Percentiles rank a stretch among this genome's conserved stretches.
phyloP scores from a whole-genome alignment of 2,113 vertebrate species.

The Abramis brama region DNA sequence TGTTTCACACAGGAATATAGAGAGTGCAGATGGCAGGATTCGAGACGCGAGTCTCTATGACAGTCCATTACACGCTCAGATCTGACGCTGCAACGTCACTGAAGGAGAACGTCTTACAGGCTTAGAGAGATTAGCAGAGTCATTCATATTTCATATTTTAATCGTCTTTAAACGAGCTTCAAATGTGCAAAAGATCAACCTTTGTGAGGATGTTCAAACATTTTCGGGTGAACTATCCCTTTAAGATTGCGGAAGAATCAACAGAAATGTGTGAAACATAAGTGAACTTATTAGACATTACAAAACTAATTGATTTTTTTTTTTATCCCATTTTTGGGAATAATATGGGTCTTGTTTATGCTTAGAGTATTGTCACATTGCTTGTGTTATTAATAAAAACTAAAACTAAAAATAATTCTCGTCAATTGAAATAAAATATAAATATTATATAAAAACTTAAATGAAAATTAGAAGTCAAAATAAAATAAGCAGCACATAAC shows the following conservation, averaged over 20 bases:
- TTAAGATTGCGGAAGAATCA: too few species aligned
- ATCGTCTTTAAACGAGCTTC: not conserved
- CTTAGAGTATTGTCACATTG: not conserved
- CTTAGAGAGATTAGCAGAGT: not conserved
- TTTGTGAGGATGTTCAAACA: not conserved
- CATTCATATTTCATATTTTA: not conserved
- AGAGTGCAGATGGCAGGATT: not conserved
- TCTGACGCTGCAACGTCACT: not conserved
- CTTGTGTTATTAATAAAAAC: too few species aligned
- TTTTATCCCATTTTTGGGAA: not conserved
- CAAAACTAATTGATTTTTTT: not conserved
- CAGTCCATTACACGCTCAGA: not conserved
- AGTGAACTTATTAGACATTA: not conserved
- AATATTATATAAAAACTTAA: too few species aligned
- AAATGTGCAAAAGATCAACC: not conserved
- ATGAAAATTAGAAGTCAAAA: too few species aligned
- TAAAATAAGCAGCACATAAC: too few species aligned
- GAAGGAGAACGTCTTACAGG: not conserved
- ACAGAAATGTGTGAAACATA: not conserved
- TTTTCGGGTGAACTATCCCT: too few species aligned
- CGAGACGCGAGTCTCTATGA: not conserved
- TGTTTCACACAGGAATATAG: not conserved
- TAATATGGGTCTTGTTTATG: not conserved
- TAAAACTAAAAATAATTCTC: too few species aligned
- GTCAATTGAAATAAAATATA: too few species aligned